phyloP scores from a whole-genome alignment of 2,888 invertebrate species.

The Eilema griseolum region DNA sequence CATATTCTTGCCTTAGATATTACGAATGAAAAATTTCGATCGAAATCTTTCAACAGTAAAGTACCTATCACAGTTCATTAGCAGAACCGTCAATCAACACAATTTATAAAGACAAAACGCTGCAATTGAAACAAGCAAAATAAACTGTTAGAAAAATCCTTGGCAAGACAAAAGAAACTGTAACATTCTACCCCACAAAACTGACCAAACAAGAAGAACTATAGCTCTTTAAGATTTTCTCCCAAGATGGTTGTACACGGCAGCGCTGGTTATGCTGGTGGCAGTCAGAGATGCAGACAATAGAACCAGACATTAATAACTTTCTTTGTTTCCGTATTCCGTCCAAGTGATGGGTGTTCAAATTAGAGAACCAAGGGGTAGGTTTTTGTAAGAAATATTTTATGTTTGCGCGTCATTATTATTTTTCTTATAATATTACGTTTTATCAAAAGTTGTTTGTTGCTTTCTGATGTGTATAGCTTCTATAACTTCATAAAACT shows the following conservation, averaged over 20 bases:
- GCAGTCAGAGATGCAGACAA: slow-evolving; percentile 77
- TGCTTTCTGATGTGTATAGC: neutral
- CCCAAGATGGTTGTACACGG: slow-evolving; percentile 44
- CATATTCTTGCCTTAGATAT: no score
- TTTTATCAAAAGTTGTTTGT: neutral
- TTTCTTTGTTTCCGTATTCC: slow-evolving; percentile 79
- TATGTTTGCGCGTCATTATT: slow-evolving; percentile 46
- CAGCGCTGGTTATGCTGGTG: slow-evolving; percentile 61
- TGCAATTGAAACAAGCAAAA: slow-evolving; percentile 69
- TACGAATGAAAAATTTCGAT: neutral
- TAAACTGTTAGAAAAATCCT: slow-evolving; percentile 69
- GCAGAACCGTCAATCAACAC: slow-evolving; percentile 60
- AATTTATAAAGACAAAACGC: slow-evolving; percentile 65
- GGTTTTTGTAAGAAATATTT: slow-evolving; percentile 51
- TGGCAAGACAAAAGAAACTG: slow-evolving; percentile 75
- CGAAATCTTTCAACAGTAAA: slow-evolving; percentile 22
- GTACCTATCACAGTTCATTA: slow-evolving; percentile 35
- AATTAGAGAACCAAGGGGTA: slow-evolving; percentile 52
- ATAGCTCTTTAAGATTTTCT: slow-evolving; percentile 42
- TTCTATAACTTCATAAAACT: no score
- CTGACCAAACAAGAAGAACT: slow-evolving; percentile 61
- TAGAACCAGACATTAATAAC: slow-evolving; percentile 83
- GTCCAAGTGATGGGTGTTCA: slow-evolving; percentile 63
- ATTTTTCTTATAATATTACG: slow-evolving; percentile 18
- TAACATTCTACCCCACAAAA: slow-evolving; percentile 74